phyloP scores from a whole-genome alignment of 1,140 invertebrate species.

The Tachypleus tridentatus region DNA sequence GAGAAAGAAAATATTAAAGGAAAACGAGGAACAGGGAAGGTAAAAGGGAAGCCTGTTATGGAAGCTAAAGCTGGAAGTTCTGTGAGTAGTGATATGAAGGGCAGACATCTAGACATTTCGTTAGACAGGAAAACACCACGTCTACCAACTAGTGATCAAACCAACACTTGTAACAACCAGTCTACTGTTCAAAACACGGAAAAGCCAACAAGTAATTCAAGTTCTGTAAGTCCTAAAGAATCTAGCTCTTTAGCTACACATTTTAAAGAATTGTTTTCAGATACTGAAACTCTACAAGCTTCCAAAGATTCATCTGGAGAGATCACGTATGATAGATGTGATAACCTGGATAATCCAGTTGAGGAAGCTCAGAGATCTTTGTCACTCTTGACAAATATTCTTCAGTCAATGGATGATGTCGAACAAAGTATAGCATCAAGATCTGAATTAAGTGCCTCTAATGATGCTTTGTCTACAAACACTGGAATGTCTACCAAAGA shows the following conservation, averaged over 20 bases:
- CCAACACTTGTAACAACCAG: slow-evolving; percentile 3
- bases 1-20: background rate
- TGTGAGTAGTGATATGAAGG: background rate
- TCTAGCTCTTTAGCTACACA: background rate
- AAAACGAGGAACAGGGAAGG: background rate
- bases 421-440: background rate
- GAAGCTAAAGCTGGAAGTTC: no score
- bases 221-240: slow-evolving; percentile 11
- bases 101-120: background rate
- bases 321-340: slow-evolving; percentile 6
- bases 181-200: slow-evolving; percentile 6
- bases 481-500: background rate
- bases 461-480: background rate
- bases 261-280: background rate
- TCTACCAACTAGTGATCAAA: background rate
- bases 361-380: slow-evolving; percentile 4
- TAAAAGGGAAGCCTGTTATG: background rate
- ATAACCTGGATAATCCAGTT: background rate
- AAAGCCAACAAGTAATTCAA: slow-evolving; percentile 8
- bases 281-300: slow-evolving; percentile 4
- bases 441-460: background rate
- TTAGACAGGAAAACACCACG: background rate
- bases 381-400: slow-evolving; percentile 4
- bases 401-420: background rate
- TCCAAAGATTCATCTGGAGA: slow-evolving; percentile 3